Evolutionary conservation across 1,140 invertebrate genomes (phyloP).

Genomic region (Bemisia tabaci): DNA sequence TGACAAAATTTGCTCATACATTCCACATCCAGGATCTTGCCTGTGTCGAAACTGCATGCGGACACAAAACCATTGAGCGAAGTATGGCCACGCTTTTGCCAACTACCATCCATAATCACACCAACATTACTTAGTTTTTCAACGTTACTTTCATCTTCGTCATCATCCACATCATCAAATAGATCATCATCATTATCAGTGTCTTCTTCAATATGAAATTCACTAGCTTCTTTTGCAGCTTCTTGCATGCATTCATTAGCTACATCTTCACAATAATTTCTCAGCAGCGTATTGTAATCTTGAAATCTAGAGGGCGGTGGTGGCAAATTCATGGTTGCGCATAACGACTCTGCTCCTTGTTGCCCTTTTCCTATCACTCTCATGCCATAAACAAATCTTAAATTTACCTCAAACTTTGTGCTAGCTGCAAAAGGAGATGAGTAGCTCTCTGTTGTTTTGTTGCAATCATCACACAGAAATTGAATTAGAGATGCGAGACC

Average conservation of each 20-base stretch:
- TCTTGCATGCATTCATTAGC: neutral
- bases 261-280: neutral
- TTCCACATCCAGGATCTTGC: conserved; percentile 14
- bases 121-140: no score
- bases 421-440: no score
- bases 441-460: neutral
- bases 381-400: neutral
- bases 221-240: neutral
- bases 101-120: conserved; percentile 19
- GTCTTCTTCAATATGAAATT: neutral
- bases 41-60: conserved; percentile 12
- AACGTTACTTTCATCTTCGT: no score
- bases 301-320: neutral
- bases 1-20: conserved; percentile 11
- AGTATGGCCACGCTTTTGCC: conserved; percentile 18
- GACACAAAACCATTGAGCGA: conserved; percentile 17
- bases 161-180: conserved; percentile 18
- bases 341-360: neutral
- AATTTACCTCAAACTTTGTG: neutral
- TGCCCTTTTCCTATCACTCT: neutral
- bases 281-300: neutral
- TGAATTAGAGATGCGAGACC: neutral
- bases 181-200: neutral
- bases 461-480: neutral
- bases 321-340: neutral